A percentile compares a stretch with the other conserved stretches of the same genome.
These are phyloP conservation scores for Hyperoodon ampullatus DNA, from an alignment of 2,113 vertebrate genomes.

Conservation along the genomic window DNA sequence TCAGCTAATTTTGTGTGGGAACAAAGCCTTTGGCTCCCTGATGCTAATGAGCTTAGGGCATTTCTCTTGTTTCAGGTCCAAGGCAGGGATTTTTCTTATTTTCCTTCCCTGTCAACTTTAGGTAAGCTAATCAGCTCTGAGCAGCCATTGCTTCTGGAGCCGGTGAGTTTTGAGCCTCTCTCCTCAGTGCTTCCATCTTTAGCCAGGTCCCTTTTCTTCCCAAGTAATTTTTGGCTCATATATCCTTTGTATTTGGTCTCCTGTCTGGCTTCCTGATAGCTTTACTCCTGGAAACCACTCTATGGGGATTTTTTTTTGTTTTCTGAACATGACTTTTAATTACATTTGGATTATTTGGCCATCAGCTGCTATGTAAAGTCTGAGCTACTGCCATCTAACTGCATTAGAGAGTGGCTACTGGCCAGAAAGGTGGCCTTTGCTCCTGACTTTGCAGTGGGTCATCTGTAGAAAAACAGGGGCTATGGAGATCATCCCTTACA, in stretches of 20 bases:
- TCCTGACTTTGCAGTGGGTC: not conserved
- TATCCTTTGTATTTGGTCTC: constrained; percentile 47
- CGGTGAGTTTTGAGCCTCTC: not conserved
- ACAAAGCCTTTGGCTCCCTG: constrained; percentile 66
- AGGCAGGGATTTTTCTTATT: constrained; percentile 60
- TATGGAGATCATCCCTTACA: not conserved
- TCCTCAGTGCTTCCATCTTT: not conserved
- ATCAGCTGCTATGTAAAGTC: constrained; percentile 29
- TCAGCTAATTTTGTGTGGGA: constrained; percentile 63
- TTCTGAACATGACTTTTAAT: constrained; percentile 72
- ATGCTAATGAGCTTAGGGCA: constrained; percentile 71
- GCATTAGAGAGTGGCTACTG: not conserved
- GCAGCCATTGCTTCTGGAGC: constrained; percentile 37
- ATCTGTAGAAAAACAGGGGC: not conserved
- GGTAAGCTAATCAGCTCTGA: constrained; percentile 73
- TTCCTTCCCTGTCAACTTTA: constrained; percentile 57
- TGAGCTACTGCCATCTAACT: not conserved
- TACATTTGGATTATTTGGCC: constrained; percentile 66
- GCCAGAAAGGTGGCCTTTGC: not conserved
- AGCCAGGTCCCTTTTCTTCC: constrained; percentile 12
- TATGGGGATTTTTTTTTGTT: constrained; percentile 65
- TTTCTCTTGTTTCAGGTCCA: constrained; percentile 68
- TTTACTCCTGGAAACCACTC: constrained; percentile 40
- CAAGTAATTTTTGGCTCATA: not conserved
- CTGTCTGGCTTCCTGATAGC: constrained; percentile 51